Evolutionary conservation across 2,113 vertebrate genomes (phyloP).

Genomic region (Pterocles orientalis): DNA sequence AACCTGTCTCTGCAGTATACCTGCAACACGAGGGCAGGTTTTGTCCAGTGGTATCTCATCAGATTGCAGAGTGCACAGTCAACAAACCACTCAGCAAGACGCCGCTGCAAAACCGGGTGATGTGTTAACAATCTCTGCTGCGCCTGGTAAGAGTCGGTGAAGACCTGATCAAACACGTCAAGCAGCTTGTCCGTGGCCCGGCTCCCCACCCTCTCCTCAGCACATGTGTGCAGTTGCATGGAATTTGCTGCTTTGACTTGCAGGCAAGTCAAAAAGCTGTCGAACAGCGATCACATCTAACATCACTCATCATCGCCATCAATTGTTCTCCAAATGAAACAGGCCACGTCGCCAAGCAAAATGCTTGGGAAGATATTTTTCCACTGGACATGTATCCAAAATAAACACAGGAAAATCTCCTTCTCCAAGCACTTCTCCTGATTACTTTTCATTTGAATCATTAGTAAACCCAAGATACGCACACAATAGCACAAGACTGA

Average conservation of each 20-base stretch:
- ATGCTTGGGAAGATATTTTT: conserved; percentile 81
- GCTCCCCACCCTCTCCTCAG: not conserved
- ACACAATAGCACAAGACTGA: not conserved
- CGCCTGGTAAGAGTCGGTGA: not conserved
- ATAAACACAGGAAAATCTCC: conserved; percentile 77
- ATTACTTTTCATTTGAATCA: conserved; percentile 48
- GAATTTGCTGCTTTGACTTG: conserved; percentile 14
- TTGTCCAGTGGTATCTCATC: not conserved
- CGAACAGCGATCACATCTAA: conserved; percentile 29
- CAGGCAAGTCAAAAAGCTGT: conserved; percentile 35
- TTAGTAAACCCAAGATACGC: not conserved
- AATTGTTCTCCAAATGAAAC: conserved; percentile 82
- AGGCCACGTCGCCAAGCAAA: conserved; percentile 70
- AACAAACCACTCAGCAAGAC: not conserved
- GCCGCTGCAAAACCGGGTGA: not conserved
- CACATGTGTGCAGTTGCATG: not conserved
- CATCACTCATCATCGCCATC: conserved; percentile 79
- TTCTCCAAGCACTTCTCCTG: conserved; percentile 67
- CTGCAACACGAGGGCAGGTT: not conserved
- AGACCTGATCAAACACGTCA: not conserved
- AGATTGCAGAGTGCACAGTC: not conserved
- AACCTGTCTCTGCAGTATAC: not conserved
- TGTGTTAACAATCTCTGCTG: accelerated
- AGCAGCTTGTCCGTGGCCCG: not conserved
- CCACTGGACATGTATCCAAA: conserved; percentile 79